phyloP scores from a whole-genome alignment of 2,888 invertebrate species.

The Synanthedon myopaeformis region DNA sequence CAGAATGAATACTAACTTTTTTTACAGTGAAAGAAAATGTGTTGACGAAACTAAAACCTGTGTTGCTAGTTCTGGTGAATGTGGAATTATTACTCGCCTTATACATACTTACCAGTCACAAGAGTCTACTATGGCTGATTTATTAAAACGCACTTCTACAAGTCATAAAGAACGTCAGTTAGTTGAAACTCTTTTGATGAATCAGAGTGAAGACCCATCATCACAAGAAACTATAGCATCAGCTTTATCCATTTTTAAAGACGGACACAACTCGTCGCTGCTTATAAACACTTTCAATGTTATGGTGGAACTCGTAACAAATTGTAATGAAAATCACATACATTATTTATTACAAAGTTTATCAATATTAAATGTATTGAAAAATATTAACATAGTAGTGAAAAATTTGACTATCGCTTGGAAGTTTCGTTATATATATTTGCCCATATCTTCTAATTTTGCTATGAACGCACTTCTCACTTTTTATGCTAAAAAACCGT shows the following conservation, averaged over 20 bases:
- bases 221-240: constrained; percentile 12
- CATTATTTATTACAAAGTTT: constrained; percentile 38
- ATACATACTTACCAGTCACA: constrained; percentile 26
- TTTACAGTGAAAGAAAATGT: constrained; percentile 35
- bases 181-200: constrained; percentile 36
- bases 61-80: constrained; percentile 28
- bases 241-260: constrained; percentile 32
- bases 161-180: constrained; percentile 35
- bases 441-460: constrained; percentile 47
- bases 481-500: constrained; percentile 21
- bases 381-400: constrained; percentile 39
- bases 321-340: constrained; percentile 45
- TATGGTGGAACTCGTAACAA: constrained; percentile 36
- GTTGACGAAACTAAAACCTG: constrained; percentile 8
- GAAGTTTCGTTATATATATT: constrained; percentile 59
- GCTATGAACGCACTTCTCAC: constrained; percentile 46
- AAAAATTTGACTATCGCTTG: constrained; percentile 52
- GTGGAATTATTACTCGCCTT: constrained; percentile 32
- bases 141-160: constrained; percentile 41
- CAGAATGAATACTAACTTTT: constrained; percentile 31
- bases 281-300: constrained; percentile 36
- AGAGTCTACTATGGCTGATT: constrained; percentile 24
- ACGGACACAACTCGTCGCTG: constrained; percentile 36
- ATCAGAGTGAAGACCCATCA: constrained; percentile 10
- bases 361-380: constrained; percentile 38